Percentiles rank a stretch among this genome's conserved stretches.
These are phyloP conservation scores for Salvelinus fontinalis DNA, from an alignment of 2,113 vertebrate species.

Conservation along the genomic window DNA sequence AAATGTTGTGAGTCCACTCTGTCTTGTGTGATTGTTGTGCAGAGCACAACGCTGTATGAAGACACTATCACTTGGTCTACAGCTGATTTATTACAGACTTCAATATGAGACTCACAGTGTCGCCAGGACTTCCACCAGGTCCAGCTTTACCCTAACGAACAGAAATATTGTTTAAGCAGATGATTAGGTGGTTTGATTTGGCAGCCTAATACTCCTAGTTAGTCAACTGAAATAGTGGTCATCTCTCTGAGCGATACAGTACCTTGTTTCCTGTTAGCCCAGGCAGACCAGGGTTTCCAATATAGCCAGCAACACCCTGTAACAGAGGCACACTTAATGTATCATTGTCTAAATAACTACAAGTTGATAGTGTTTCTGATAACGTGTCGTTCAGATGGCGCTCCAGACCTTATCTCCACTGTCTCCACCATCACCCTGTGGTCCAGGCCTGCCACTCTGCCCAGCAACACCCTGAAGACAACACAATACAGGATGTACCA, in stretches of 20 bases:
- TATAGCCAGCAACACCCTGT: conserved; percentile 36
- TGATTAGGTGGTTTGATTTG: not conserved
- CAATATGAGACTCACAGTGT: conserved; percentile 19
- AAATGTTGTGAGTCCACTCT: not conserved
- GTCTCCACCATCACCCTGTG: conserved; percentile 20
- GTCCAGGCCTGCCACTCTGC: conserved; percentile 26
- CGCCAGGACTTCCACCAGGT: conserved; percentile 14
- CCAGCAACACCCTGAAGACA: conserved; percentile 35
- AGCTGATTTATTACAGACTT: not conserved
- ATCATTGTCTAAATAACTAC: not conserved
- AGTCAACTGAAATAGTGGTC: not conserved
- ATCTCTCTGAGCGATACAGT: not conserved
- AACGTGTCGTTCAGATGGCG: not conserved
- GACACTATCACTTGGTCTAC: not conserved
- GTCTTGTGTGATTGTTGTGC: not conserved
- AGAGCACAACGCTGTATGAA: not conserved
- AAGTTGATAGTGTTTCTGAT: not conserved
- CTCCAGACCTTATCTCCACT: conserved; percentile 20
- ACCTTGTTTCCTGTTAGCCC: conserved; percentile 47
- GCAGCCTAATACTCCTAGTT: not conserved
- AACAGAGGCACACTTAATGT: not conserved
- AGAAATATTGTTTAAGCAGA: not conserved
- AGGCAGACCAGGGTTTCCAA: conserved; percentile 36
- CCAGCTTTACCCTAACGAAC: conserved; percentile 24
- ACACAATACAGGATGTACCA: not conserved